Percentiles rank a stretch among this genome's conserved stretches.
Evolutionary conservation across 2,888 invertebrate genomes (phyloP).

Genomic region (Erebia palarica): DNA sequence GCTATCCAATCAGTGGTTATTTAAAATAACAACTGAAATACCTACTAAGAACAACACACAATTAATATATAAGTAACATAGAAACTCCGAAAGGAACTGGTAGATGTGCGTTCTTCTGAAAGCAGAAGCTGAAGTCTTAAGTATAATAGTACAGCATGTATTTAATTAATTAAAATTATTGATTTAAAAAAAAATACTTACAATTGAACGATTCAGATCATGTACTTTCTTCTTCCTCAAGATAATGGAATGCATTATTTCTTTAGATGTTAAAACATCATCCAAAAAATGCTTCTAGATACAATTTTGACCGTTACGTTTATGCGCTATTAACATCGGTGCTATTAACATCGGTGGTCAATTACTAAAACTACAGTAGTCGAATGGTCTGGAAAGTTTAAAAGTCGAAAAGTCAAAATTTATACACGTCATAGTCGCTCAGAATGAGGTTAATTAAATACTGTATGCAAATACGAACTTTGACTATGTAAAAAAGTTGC

Average conservation of each 20-base stretch:
- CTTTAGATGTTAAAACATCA: not conserved
- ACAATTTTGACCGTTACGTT: not conserved
- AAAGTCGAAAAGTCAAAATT: conserved; percentile 1
- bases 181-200: no score
- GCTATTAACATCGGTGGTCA: not conserved
- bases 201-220: no score
- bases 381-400: not conserved
- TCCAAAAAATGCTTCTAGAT: not conserved
- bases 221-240: not conserved
- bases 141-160: no score
- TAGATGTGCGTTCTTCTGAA: no score
- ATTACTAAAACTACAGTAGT: not conserved
- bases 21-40: no score
- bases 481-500: not conserved
- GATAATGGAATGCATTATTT: not conserved
- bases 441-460: conserved; percentile 13
- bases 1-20: no score
- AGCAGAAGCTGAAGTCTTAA: no score
- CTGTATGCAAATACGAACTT: conserved; percentile 1
- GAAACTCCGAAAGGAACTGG: no score
- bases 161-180: no score
- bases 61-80: no score
- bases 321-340: not conserved
- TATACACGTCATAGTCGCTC: not conserved
- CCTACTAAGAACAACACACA: no score